Evolutionary conservation across 35 echinoderm and acorn worm genomes (phyloP).

Genomic region (Nesometra sesokonis): DNA sequence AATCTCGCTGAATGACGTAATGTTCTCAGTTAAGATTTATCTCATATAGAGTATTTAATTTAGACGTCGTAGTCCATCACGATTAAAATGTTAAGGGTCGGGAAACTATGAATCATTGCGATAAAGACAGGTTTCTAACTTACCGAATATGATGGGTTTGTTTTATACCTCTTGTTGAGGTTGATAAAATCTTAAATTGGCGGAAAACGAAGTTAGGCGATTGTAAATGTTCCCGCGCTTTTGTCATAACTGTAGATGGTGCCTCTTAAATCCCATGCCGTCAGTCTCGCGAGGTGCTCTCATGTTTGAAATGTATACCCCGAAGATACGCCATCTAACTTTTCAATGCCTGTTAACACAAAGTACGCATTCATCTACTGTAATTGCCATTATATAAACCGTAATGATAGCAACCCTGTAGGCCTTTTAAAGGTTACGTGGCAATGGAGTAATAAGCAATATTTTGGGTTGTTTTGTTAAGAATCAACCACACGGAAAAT

Average conservation of each 20-base stretch:
- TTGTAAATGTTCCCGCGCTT: too few relatives aligned
- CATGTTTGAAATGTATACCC: background rate
- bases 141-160: background rate
- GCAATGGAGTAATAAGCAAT: background rate
- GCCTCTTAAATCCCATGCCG: background rate
- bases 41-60: too few relatives aligned
- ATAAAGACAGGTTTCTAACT: too few relatives aligned
- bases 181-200: background rate
- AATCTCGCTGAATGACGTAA: too few relatives aligned
- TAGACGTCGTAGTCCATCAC: too few relatives aligned
- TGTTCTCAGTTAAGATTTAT: too few relatives aligned
- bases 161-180: background rate
- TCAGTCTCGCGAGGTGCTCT: background rate
- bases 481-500: too few relatives aligned
- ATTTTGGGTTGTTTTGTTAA: too few relatives aligned
- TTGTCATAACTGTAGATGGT: too few relatives aligned
- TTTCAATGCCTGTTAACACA: background rate
- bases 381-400: background rate
- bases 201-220: background rate
- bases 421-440: background rate
- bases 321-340: background rate
- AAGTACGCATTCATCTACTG: background rate
- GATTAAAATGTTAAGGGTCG: too few relatives aligned
- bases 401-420: background rate
- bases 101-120: too few relatives aligned